Percentiles rank a stretch among this genome's conserved stretches.
Conservation (phyloP, 2,113 vertebrate species). For the Acrocephalus kingi region DNA sequence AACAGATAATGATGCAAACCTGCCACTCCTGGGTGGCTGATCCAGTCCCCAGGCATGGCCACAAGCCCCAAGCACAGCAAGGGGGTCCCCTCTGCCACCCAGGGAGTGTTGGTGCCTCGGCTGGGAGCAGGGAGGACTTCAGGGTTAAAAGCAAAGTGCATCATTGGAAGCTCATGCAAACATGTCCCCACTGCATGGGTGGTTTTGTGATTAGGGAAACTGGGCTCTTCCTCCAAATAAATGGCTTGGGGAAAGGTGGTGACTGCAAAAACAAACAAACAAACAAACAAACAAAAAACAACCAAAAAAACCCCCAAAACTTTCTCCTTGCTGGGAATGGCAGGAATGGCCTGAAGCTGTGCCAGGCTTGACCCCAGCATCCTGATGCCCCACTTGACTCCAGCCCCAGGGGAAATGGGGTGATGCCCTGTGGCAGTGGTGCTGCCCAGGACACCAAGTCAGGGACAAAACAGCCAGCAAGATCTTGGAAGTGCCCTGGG, state of each 20-base stretch:
- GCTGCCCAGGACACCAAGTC: not conserved
- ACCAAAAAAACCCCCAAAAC: too few species aligned
- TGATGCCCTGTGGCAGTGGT: not conserved
- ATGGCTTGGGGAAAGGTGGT: not conserved
- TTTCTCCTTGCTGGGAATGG: not conserved
- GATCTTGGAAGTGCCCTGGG: not conserved
- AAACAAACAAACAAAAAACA: too few species aligned
- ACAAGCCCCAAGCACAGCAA: not conserved
- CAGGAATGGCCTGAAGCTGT: not conserved
- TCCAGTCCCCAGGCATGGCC: not conserved
- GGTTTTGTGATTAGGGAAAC: not conserved
- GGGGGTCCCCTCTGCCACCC: not conserved
- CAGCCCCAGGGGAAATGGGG: rapidly evolving
- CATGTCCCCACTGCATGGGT: not conserved
- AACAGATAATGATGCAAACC: not conserved
- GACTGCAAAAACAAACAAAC: not conserved
- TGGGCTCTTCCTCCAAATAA: not conserved
- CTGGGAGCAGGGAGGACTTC: not conserved
- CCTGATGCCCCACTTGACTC: rapidly evolving
- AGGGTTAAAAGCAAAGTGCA: not conserved
- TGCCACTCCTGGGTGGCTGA: rapidly evolving
- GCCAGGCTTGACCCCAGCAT: not conserved
- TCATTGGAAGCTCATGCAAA: not conserved
- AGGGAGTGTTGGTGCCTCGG: rapidly evolving
- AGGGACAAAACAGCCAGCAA: not conserved